Evolutionary conservation across 2,113 vertebrate species (phyloP), one percentile per base, ranked within the genome.

Genomic region (Fulmarus glacialis): DNA sequence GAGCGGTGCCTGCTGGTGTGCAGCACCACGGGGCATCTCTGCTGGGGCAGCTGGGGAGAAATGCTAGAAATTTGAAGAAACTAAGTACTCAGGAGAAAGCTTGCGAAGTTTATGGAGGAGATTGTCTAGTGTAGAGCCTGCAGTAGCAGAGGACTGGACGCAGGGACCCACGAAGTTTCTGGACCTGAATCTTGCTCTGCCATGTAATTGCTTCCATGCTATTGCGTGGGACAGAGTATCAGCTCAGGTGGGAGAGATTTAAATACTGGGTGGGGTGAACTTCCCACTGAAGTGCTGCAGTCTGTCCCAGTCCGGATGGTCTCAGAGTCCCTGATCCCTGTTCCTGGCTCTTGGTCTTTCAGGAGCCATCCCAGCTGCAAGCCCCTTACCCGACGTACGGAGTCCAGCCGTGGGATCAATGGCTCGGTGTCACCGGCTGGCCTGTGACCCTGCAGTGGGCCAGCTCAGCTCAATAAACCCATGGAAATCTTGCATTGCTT

Each of bases 391-490:
- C 75, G 12, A 2, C 0, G 1, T 23, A 6, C 0, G 0, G 60
- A 24, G 29, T 15, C 38, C 67, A 40, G 30, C 30, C 1, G 0
- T 3, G 67, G 38, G 6, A 2, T 38, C 47, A 2, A 2, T 5
- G 52, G 19, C 52, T 66, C 2, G 0, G 60, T 34, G 59, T 59
- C 68, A n/a, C 73, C 29, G 56, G 19, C 67, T 72, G 3, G 0
- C 1, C 42, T 8, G n/a, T 32, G 42, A 40, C 77, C 48, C 77
- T 8, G 67, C 18, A 11, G 43, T 9, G 70, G 23, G 48, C 29
- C 62, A 27, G 36, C 30, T 64, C 50, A 30, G 77, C 67, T 55
- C 36, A 8, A 19, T 29, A 12, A 60, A 4, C 8, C 48, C 18
- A 11, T 13, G 58, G 53, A 45, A 23, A 15, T 11, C 43, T 15